Conservation (phyloP, 2,888 invertebrate genomes). For the Pyrocoelia pectoralis region DNA sequence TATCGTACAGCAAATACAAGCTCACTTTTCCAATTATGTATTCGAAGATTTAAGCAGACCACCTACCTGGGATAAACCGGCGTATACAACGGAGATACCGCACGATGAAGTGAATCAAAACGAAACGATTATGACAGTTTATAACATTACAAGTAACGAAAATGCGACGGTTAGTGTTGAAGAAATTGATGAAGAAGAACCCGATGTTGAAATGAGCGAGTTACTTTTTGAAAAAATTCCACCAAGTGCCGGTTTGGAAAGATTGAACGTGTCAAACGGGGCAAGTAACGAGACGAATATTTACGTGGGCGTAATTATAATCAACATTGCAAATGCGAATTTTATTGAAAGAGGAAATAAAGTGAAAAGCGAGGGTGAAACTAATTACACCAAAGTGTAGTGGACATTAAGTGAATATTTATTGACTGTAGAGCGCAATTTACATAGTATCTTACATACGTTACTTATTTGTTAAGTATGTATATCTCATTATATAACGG, state of each 20-base stretch:
- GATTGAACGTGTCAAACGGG: not conserved
- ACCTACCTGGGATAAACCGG: constrained; percentile 54
- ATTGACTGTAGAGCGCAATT: too few species aligned
- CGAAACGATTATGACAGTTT: not conserved
- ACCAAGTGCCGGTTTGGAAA: not conserved
- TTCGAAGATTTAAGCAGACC: constrained; percentile 65
- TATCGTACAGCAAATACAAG: constrained; percentile 74
- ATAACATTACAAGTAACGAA: not conserved
- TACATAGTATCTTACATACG: too few species aligned
- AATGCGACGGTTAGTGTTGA: not conserved
- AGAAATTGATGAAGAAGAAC: constrained; percentile 17
- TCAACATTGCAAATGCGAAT: too few species aligned
- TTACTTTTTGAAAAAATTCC: constrained; percentile 30
- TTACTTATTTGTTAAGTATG: too few species aligned
- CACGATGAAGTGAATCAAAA: not conserved
- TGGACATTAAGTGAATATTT: too few species aligned
- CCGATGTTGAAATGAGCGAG: constrained; percentile 3
- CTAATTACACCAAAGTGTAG: too few species aligned
- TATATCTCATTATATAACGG: too few species aligned
- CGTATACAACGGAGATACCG: constrained; percentile 12
- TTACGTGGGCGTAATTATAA: not conserved
- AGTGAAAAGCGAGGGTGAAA: too few species aligned
- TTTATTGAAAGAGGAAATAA: too few species aligned
- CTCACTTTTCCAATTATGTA: constrained; percentile 72
- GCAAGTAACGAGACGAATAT: not conserved